phyloP scores from a whole-genome alignment of 2,888 invertebrate species.

The Hydropsyche betteni region DNA sequence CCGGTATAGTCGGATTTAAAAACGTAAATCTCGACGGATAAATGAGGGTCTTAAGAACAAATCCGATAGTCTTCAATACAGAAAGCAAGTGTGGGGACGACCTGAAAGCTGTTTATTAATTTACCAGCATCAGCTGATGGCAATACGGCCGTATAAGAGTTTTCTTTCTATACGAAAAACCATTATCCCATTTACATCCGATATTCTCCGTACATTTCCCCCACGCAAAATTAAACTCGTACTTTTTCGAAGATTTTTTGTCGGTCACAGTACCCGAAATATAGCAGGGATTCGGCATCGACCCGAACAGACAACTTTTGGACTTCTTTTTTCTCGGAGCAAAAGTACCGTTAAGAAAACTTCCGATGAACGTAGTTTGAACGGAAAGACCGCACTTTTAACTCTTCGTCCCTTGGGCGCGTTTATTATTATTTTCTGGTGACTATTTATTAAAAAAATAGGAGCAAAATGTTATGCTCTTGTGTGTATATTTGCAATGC shows the following conservation, averaged over 20 bases:
- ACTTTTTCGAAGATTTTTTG: neutral
- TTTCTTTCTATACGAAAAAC: neutral
- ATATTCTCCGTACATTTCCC: neutral
- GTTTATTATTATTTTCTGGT: constrained; percentile 13
- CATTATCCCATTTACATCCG: constrained; percentile 13
- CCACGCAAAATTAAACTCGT: neutral
- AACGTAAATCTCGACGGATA: constrained; percentile 7
- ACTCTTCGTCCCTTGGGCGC: constrained; percentile 1
- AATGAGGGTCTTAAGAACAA: constrained; percentile 21
- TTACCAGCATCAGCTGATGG: constrained; percentile 5
- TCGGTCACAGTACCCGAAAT: neutral
- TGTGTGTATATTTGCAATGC: too few relatives aligned
- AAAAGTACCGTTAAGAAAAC: neutral
- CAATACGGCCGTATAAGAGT: neutral
- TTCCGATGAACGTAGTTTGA: constrained; percentile 13
- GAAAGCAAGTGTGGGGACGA: neutral
- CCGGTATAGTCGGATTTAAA: constrained; percentile 5
- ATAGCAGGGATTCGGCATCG: neutral
- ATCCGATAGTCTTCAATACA: constrained; percentile 21
- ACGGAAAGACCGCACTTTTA: constrained; percentile 7
- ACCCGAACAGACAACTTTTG: too few relatives aligned
- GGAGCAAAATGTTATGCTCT: too few relatives aligned
- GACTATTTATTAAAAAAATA: constrained; percentile 6
- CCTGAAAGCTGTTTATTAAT: constrained; percentile 19
- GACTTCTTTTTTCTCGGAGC: constrained; percentile 4